phyloP scores from a whole-genome alignment of 1,140 invertebrate genomes.

The Battus philenor region DNA sequence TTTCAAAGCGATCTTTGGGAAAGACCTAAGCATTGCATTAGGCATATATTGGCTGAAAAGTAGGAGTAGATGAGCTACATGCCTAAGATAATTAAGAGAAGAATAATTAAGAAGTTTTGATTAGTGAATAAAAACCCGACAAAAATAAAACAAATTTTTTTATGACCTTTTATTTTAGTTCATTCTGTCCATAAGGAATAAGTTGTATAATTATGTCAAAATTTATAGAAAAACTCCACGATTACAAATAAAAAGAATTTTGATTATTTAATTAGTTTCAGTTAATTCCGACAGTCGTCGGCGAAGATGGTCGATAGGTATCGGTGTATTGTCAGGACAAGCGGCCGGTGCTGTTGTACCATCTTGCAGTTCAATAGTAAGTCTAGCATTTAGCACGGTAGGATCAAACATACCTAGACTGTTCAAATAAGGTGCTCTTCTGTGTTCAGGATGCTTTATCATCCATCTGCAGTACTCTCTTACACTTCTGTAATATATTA shows the following conservation, averaged over 20 bases:
- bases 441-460: constrained; percentile 67
- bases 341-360: constrained; percentile 19
- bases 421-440: constrained; percentile 60
- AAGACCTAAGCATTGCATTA: no score
- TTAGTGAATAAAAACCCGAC: no score
- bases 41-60: no score
- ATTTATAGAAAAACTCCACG: no score
- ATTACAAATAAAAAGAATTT: neutral
- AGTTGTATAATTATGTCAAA: no score
- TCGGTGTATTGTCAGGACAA: constrained; percentile 22
- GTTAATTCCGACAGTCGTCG: constrained; percentile 39
- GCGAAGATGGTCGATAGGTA: constrained; percentile 46
- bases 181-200: no score
- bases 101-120: no score
- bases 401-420: constrained; percentile 63
- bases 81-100: no score
- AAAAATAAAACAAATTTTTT: no score
- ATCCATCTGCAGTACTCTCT: constrained; percentile 75
- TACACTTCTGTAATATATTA: constrained; percentile 62
- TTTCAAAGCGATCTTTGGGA: no score
- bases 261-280: constrained; percentile 22
- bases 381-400: constrained; percentile 49
- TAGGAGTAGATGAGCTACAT: no score
- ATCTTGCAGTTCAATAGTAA: constrained; percentile 43
- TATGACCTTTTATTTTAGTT: no score